These are phyloP conservation scores for Chorisops tibialis DNA, from an alignment of 2,888 invertebrate species.

Conservation along the genomic window DNA sequence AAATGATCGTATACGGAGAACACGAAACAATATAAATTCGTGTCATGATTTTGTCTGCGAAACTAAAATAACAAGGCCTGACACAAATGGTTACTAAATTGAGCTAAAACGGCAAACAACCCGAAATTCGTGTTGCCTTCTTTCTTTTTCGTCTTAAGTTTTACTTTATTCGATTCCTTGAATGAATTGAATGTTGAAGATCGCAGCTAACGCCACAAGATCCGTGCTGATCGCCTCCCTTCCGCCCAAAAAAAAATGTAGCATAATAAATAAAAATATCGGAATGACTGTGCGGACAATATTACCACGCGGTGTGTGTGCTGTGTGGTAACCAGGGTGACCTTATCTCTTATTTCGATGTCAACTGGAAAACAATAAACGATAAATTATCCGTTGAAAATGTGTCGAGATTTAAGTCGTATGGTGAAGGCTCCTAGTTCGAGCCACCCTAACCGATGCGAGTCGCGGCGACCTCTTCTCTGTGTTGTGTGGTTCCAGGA, in stretches of 20 bases:
- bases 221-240: background rate
- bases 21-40: constrained; percentile 1
- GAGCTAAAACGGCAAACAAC: constrained; percentile 1
- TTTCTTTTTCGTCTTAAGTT: no score
- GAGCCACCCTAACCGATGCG: no score
- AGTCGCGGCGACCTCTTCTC: background rate
- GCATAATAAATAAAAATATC: constrained; percentile 1
- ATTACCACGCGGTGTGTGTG: constrained; percentile 1
- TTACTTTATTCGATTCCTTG: no score
- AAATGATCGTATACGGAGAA: no score
- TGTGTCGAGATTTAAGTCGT: constrained; percentile 15
- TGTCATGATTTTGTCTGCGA: constrained; percentile 20
- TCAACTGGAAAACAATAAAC: constrained; percentile 19
- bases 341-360: constrained; percentile 26
- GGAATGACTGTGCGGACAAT: background rate
- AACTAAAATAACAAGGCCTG: constrained; percentile 14
- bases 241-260: no score
- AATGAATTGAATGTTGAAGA: no score
- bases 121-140: no score
- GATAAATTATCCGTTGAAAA: constrained; percentile 18
- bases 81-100: constrained; percentile 24
- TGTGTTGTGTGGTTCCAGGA: background rate
- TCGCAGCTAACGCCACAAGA: background rate
- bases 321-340: constrained; percentile 18
- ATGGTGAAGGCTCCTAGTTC: no score